Base-by-base conservation (phyloP, 2,113 vertebrate species). In the Onychostoma macrolepis region DNA sequence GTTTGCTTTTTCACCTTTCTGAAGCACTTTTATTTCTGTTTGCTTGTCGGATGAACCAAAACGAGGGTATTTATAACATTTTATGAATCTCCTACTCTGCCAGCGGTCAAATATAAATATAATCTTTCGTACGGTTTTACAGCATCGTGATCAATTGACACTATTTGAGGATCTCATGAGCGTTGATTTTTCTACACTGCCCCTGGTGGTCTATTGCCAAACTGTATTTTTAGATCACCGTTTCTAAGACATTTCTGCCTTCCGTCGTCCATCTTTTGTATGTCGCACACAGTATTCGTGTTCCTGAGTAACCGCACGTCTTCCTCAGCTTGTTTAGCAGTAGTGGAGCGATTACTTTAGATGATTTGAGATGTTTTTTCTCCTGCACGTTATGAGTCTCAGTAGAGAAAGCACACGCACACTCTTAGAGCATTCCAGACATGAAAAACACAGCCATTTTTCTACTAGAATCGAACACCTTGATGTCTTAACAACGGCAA, bases 401-500 rank as follows among this genome's bases (percentile, higher is more conserved):
- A 1, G 30, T 85, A 63, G 24, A 63, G 45, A n/a, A 43, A 26
- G 19, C 74, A 58, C 33, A 77, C 30, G 76, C 72, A 71, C 61
- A 38, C 36, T 61, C 24, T 61, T 61, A 61, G 21, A 61, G 24
- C 88, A 85, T 88, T 89, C 80, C 71, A 72, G 69, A 71, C n/a
- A n/a, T 87, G 71, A 83, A 50, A 87, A 2, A 83, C 36, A 63
- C 80, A 87, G 82, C 41, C 75, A 74, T 38, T 82, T 86, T 88
- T 71, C 28, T 80, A 80, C 36, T 61, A 79, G 80, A 82, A 45
- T 81, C 41, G 4, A 83, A 78, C 86, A 85, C 90, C 90, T 86
- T 85, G 50, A 67, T 90, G 88, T 89, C 88, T 90, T 90, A 87
- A 87, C 56, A 65, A n/a, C 45, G 8, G 58, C 56, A 78, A n/a